Conservation (phyloP, 2,888 invertebrate genomes). For the Aelia acuminata region DNA sequence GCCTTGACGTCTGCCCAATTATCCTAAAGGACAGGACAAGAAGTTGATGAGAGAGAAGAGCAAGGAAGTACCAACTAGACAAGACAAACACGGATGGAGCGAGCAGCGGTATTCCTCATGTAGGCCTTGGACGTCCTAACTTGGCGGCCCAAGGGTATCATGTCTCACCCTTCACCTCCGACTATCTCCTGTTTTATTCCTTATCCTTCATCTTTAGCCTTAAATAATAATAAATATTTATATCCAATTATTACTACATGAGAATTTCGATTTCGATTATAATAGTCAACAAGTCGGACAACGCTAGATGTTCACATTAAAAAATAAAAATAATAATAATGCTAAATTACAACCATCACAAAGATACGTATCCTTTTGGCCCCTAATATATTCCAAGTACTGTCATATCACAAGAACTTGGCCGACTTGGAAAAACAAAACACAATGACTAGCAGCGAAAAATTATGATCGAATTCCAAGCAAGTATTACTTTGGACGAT, state of each 20-base stretch:
- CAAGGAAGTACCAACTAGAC: background rate
- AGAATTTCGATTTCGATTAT: background rate
- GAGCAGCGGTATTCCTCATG: slow-evolving; percentile 4
- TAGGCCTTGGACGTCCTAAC: background rate
- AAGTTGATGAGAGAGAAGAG: background rate
- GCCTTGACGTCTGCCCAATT: background rate
- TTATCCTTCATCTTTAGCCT: background rate
- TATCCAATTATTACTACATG: background rate
- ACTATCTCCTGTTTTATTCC: background rate
- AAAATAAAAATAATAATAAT: too few species aligned
- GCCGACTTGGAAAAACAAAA: too few species aligned
- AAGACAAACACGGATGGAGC: background rate
- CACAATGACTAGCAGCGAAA: too few species aligned
- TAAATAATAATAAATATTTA: background rate
- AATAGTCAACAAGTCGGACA: too few species aligned
- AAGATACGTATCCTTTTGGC: too few species aligned
- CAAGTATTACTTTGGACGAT: too few species aligned
- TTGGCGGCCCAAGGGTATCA: background rate
- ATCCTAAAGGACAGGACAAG: background rate
- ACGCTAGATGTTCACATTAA: too few species aligned
- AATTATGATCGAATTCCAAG: too few species aligned
- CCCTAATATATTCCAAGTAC: too few species aligned
- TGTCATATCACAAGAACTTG: too few species aligned
- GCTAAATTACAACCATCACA: too few species aligned
- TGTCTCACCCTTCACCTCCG: slow-evolving; percentile 15